Base-by-base conservation (phyloP, 2,797 vertebrate genomes). In the Schizothorax lantsangensis region DNA sequence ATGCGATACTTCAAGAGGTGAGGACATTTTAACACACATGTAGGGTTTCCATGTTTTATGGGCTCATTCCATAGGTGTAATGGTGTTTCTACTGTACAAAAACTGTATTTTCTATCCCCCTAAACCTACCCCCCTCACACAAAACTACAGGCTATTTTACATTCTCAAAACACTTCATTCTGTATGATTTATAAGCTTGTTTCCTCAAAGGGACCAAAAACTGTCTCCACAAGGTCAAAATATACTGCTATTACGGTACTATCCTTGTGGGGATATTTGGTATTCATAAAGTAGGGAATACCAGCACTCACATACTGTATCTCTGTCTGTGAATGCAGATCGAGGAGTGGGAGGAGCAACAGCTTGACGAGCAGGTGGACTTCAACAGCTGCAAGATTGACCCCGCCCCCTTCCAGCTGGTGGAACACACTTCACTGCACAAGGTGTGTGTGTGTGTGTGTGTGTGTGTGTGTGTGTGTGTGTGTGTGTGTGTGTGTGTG, bases 301-400 rank as follows among this genome's bases (percentile, higher is more conserved):
- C 54, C 23, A 59, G 9, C 47, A 49, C 17, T 1, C 54, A 38
- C 36, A 15, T 26, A 4, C 77, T 26, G 57, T 40, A 43, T 43
- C 38, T 80, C 23, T n/a, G 40, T 14, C 2, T 36, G 11, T 26
- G 11, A 43, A 17, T 47, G 0, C 92, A 99, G 98, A 96, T 99
- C 84, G 84, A 96, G 49, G 97, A 97, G 85, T 99, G 98, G 98
- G 98, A 99, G 87, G 97, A 99, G 89, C 94, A 93, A 91, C 97
- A 99, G 90, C 95, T 99, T 83, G 97, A 98, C 40, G 96, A 99
- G 90, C 93, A 94, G 79, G 97, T 99, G 92, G 97, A 98, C 92
- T 99, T 99, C 91, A 97, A 95, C 92, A 97, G 97, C 88, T 96
- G 97, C 93, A 98, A 98, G 93, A 99, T 99, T 0, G 98, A 99